phyloP scores from a whole-genome alignment of 2,888 invertebrate species.

The Dromius quadrimaculatus region DNA sequence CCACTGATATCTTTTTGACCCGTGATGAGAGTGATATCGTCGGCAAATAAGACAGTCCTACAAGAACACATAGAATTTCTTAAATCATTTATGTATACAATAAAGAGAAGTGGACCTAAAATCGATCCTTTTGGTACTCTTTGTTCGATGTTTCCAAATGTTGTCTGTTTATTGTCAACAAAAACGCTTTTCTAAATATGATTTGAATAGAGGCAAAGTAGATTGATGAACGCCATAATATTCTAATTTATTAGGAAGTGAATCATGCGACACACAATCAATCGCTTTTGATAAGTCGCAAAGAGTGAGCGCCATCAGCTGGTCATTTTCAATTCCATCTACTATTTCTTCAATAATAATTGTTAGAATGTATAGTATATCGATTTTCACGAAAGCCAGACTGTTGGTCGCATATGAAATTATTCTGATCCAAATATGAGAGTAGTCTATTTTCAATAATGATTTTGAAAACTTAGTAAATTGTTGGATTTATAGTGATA shows the following conservation, averaged over 20 bases:
- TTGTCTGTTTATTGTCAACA: too few species aligned
- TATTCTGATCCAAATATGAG: neutral
- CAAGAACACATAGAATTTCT: neutral
- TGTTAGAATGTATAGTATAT: neutral
- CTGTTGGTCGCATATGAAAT: neutral
- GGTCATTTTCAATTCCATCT: neutral
- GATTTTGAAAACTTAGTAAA: conserved; percentile 6
- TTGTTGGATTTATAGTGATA: conserved; percentile 3
- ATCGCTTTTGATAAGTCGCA: neutral
- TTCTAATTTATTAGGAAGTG: neutral
- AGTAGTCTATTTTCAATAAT: conserved; percentile 2
- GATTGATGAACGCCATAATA: neutral
- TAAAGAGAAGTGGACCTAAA: neutral
- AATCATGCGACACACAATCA: neutral
- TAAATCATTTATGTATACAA: conserved; percentile 3
- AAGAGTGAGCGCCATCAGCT: neutral
- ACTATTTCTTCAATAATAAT: conserved; percentile 8
- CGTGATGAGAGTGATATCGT: neutral
- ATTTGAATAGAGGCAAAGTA: neutral
- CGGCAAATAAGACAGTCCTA: neutral
- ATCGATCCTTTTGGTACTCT: neutral
- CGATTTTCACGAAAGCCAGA: neutral
- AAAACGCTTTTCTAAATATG: neutral
- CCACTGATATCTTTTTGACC: neutral
- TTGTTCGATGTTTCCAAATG: neutral